Evolutionary conservation across 2,113 vertebrate species (phyloP), one percentile per base, ranked within the genome.

Genomic region (Tachysurus vachellii): DNA sequence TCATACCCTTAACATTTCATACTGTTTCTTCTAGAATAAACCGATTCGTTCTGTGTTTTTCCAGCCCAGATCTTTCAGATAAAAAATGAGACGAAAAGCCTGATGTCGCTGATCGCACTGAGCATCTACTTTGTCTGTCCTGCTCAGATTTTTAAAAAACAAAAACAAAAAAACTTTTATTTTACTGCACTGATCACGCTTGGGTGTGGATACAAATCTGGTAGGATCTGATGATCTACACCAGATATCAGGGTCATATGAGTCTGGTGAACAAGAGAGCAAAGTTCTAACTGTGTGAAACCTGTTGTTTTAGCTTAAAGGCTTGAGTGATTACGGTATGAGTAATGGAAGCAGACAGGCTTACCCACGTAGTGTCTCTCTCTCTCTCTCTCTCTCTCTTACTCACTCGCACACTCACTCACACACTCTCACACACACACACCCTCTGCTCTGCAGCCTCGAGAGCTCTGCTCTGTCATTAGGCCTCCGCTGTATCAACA

Each of bases 401-500:
- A 26, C 17, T 59, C 57, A 5, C 17, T 8, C 57, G 0, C 57
- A 12, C 61, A 26, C 61, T 12, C 62, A 1, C 62, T 5, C 68
- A 8, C 28, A 50, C 19, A 76, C 44, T 26, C 44, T 26, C 71
- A 76, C 21, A 54, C 71, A 76, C 21, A 54, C 12, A 28, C 14
- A 54, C 61, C 19, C 21, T 59, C n/a, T 31, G 14, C 12, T 68
- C 56, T 61, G 54, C 42, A 26, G 61, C 83, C 84, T 73, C 36
- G 2, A 50, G 47, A 80, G 77, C 81, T 71, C 84, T 88, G 77
- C 81, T 71, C 84, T 88, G 79, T 91, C 85, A 87, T 86, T 85
- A 88, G 17, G 19, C 76, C 42, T 6, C 62, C 83, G 62, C 87
- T 70, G 79, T 47, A 86, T 91, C 88, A 86, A 89, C 90, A 84